Evolutionary conservation across 2,888 invertebrate species (phyloP), one percentile per base, ranked within the genome.

Genomic region (Stenchaetothrips biformis): DNA sequence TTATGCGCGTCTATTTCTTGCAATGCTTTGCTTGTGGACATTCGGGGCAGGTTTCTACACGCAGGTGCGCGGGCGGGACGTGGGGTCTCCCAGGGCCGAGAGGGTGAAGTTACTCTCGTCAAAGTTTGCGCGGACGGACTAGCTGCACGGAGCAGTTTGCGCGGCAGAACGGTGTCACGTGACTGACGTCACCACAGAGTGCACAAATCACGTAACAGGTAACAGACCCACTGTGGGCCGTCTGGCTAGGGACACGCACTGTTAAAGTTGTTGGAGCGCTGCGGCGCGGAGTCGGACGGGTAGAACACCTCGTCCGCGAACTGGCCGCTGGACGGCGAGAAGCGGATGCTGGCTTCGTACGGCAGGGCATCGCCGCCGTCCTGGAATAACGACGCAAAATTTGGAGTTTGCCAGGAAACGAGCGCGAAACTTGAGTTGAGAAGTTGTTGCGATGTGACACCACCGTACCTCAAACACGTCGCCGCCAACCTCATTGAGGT

Each of bases 291-390:
- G 21, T 21, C 67, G 25, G 21, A 11, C 25, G 67, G 67, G 67
- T 21, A 74, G 67, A 25, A 74, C 21, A 74, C 67, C 25, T 74
- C 67, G 67, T 74, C 67, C 67, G 67, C 67, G 67, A 25, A 74
- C 25, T 25, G 11, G 67, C 67, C 67, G 67, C 25, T 25, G 21
- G 67, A 25, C 1, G 67, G 67, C 7, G 67, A 8, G 67, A 74
- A 74, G 67, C 67, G 67, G 67, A 74, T 74, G 67, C 21, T 74
- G 67, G 67, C 67, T 25, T 74, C 67, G 59, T 59, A 25, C 67
- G 25, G 67, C 25, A 21, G 4, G 67, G 67, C 21, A 21, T 9
- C 67, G 25, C 37, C 8, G 25, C 8, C 0, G 67, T 8, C 59
- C 59, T 59, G 59, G 59, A 13, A 18, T 0, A 59, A 16, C 13